Percentiles rank a stretch among this genome's conserved stretches.
Evolutionary conservation across 2,113 vertebrate species (phyloP).

Genomic region (Riparia riparia): DNA sequence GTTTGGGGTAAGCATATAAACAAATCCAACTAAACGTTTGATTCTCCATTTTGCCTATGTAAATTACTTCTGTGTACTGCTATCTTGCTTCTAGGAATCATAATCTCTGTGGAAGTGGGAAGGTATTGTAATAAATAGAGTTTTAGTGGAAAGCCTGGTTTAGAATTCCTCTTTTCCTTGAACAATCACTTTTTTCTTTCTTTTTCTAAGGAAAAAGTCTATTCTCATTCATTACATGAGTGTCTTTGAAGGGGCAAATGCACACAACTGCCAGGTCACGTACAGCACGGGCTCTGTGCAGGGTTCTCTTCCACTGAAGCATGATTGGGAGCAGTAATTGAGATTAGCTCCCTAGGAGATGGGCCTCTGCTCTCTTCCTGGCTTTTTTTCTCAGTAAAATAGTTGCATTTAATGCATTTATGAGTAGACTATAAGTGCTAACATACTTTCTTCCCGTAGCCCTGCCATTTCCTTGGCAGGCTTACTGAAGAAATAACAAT

Average conservation of each 20-base stretch:
- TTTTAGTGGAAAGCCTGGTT: background rate
- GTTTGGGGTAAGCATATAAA: background rate
- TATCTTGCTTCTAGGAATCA: background rate
- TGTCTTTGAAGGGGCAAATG: background rate
- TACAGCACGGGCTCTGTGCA: background rate
- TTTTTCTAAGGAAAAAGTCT: background rate
- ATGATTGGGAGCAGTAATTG: background rate
- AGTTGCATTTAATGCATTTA: constrained; percentile 5
- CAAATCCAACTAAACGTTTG: background rate
- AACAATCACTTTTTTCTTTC: background rate
- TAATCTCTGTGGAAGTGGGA: background rate
- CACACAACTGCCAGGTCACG: background rate
- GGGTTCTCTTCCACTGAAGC: background rate
- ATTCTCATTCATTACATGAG: background rate
- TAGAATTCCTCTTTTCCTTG: background rate
- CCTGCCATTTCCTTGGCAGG: background rate
- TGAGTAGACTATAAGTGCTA: background rate
- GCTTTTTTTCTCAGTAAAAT: background rate
- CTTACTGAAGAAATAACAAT: constrained; percentile 28
- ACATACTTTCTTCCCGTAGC: background rate
- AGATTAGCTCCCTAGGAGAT: constrained; percentile 2
- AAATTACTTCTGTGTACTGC: background rate
- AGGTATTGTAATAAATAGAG: background rate
- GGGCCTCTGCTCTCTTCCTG: background rate
- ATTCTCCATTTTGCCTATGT: background rate